Evolutionary conservation across 2,797 vertebrate species (phyloP), one percentile per base, ranked within the genome.

Genomic region (Orientallactaga sibirica): DNA sequence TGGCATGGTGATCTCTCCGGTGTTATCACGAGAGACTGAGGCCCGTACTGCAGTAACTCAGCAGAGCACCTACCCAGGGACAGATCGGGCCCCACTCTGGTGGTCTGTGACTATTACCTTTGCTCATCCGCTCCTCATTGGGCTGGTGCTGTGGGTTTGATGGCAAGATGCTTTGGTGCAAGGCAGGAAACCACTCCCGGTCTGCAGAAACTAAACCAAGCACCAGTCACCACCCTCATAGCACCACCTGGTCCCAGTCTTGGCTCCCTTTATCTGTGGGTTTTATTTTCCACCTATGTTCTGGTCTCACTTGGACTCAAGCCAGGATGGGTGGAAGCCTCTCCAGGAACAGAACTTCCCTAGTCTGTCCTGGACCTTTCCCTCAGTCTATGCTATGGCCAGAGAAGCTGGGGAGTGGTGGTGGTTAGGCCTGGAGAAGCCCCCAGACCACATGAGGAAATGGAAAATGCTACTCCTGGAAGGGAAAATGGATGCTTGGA

Each of bases 21-120:
- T 2, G 0, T 20, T 4, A 0, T 7, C 10, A 7, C 3, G 73
- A 71, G 9, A 62, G 20, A 71, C 43, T 19, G 33, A 74, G 14
- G 81, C 67, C 8, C n/a, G 22, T 3, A 7, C 10, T 1, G 15
- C 27, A 67, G 48, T 43, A 58, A 67, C 64, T 20, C 2, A 2
- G 20, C 29, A n/a, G 43, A 37, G 19, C 41, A 27, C n/a, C 55
- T 71, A 37, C 24, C 25, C 27, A 24, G 4, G 27, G 61, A 33
- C 6, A 6, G 41, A 14, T 22, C 68, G 41, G n/a, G 15, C 2
- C 3, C 22, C 0, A 0, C 0, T 24, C 3, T 1, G 4, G 73
- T 4, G 7, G 55, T 20, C 68, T 77, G 29, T 62, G 4, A 0
- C 24, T 7, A 1, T 3, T 7, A 15, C 20, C 11, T 0, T 3